Evolutionary conservation across 2,888 invertebrate species (phyloP), one percentile per base, ranked within the genome.

Genomic region (Aleiodes testaceus): DNA sequence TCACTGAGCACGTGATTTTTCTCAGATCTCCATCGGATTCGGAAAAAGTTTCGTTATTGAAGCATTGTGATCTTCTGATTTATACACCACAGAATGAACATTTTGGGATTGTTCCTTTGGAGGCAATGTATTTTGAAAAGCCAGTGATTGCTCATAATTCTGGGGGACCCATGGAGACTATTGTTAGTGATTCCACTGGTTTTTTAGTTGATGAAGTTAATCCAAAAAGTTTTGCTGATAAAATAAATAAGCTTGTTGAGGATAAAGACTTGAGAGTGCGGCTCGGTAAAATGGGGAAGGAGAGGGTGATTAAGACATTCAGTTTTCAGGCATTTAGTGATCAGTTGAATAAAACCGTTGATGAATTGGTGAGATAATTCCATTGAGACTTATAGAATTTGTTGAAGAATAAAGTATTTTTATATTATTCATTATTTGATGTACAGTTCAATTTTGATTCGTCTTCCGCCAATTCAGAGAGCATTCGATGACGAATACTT

Each of bases 61-160:
- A 91, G 44, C 88, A 92, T 70, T 93, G 95, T 78, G 91, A 92
- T 68, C 94, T 95, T 75, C 88, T 99, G 18, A 84, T 99, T 20
- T 99, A 99, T 84, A 99, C 99, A 6, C 99, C 99, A 1, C 92
- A 94, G 2, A 95, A 95, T 85, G 99, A 99, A 87, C 99, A 99
- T 89, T 99, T 99, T 89, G 99, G 99, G 4, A 99, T 99, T 81
- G 99, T 99, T 7, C 99, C 99, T 0, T 89, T 99, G 67, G 99
- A 99, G 89, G 98, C 98, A 0, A 99, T 99, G 99, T 96, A 96
- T 84, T 92, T 93, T 85, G 90, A 91, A 3, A 95, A 96, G 82
- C 98, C 99, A 3, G 98, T 99, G 0, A 93, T 99, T 77, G 99
- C 99, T 0, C 94, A 96, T 0, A 95, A 96, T 81, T 96, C 95